phyloP scores from a whole-genome alignment of 2,113 vertebrate species.

The Lonchura striata region DNA sequence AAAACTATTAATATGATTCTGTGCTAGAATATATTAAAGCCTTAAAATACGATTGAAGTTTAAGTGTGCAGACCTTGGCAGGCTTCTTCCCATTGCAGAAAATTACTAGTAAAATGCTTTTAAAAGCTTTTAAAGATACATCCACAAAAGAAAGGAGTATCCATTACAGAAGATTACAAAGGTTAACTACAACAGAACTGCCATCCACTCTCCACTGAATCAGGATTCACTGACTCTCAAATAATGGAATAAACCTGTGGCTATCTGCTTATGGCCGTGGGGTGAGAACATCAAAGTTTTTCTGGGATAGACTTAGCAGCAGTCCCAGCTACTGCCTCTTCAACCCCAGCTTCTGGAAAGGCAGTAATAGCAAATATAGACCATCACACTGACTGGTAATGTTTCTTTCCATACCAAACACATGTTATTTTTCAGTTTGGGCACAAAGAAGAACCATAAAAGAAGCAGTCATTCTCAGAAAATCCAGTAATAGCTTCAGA shows the following conservation, averaged over 20 bases:
- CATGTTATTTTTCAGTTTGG: background rate
- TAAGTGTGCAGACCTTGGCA: background rate
- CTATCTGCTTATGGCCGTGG: background rate
- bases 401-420: background rate
- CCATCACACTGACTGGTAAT: background rate
- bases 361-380: background rate
- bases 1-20: conserved; percentile 11
- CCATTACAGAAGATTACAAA: background rate
- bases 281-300: background rate
- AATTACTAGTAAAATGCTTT: background rate
- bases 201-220: accelerated
- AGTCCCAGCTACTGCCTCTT: background rate
- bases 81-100: background rate
- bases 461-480: background rate
- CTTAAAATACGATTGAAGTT: conserved; percentile 10
- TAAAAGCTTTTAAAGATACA: background rate
- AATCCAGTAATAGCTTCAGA: background rate
- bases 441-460: background rate
- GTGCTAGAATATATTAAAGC: background rate
- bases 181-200: background rate
- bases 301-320: background rate
- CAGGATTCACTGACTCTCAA: background rate
- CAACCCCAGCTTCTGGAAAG: background rate
- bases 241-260: background rate
- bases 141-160: background rate